Evolutionary conservation across 2,888 invertebrate species (phyloP), one percentile per base, ranked within the genome.

Genomic region (Heliconius aoede): DNA sequence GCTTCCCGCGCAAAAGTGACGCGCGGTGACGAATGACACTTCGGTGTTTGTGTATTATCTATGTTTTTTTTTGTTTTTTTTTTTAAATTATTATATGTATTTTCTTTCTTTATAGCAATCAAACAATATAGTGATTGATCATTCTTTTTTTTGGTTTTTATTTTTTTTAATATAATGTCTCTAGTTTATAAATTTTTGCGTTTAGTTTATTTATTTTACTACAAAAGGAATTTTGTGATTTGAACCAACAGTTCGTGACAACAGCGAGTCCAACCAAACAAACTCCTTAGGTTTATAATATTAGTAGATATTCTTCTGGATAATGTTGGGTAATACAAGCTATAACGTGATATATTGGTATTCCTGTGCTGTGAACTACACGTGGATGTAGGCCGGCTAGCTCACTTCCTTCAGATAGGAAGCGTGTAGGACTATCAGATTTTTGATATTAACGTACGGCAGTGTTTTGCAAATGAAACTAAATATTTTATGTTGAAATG

Each of bases 1-100:
- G 84, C 84, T 89, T 91, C 89, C 91, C 90, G 90, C 89, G 89
- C 90, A 84, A 89, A 88, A 83, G 83, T 87, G 87, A 86, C 89
- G 85, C 81, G 84, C 78, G 79, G 40, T 76, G 77, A 73, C 76
- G 74, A 65, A 73, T 80, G 62, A 73, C 74, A 30, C 60, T 11
- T 73, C 74, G 71, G 58, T 60, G 68, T 21, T 51, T 61, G 18
- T 61, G 18, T 58, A 58, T 51, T 51, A 58, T 26, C 61, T 61
- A 28, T 26, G 15, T 61, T 32, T 64, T 64, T 32, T 64, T 32
- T 32, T 32, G 1, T 0, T 4, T 32, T 32, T 32, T 32, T 32
- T 32, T 32, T 32, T 32, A 4, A 40, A 15, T 40, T 40, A 40
- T 40, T 40, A 51, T 51, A 18, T 21, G 8, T 21, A 8, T 51